Evolutionary conservation across 2,113 vertebrate genomes (phyloP).

Genomic region (Polypterus bichir): DNA sequence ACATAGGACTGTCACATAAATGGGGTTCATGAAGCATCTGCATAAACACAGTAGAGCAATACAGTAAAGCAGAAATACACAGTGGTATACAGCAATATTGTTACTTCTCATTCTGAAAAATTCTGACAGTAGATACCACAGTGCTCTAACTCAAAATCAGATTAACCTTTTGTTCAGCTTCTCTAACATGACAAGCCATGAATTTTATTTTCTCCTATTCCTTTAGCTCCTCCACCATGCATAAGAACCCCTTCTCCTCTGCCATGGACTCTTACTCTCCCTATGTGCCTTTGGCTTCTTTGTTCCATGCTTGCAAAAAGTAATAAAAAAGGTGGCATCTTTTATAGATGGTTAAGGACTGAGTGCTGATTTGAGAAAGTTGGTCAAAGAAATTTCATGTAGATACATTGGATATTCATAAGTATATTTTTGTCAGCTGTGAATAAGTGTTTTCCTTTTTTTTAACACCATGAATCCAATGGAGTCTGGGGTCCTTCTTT

Average conservation of each 20-base stretch:
- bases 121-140: conserved; percentile 11
- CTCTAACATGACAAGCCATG: conserved; percentile 8
- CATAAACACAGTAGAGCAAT: neutral
- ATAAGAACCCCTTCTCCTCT: neutral
- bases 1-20: conserved; percentile 9
- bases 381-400: neutral
- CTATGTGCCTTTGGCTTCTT: conserved; percentile 6
- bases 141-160: conserved; percentile 12
- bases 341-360: conserved; percentile 8
- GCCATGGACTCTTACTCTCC: neutral
- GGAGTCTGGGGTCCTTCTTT: neutral
- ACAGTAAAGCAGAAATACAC: conserved; percentile 8
- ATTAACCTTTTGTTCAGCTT: conserved; percentile 7
- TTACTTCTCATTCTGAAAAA: conserved; percentile 11
- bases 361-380: conserved; percentile 4
- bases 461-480: neutral
- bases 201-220: conserved; percentile 1
- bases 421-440: conserved; percentile 3
- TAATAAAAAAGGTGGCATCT: neutral
- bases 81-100: conserved; percentile 9
- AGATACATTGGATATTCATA: conserved; percentile 3
- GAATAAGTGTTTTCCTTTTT: conserved; percentile 5
- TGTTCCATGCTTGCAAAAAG: conserved; percentile 5
- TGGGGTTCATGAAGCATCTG: conserved; percentile 5
- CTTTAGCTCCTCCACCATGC: neutral